A percentile compares a stretch with the other conserved stretches of the same genome.
These are phyloP conservation scores for Tokudaia tokunoshimensis DNA, from an alignment of 2,797 vertebrate genomes.

Conservation along the genomic window DNA sequence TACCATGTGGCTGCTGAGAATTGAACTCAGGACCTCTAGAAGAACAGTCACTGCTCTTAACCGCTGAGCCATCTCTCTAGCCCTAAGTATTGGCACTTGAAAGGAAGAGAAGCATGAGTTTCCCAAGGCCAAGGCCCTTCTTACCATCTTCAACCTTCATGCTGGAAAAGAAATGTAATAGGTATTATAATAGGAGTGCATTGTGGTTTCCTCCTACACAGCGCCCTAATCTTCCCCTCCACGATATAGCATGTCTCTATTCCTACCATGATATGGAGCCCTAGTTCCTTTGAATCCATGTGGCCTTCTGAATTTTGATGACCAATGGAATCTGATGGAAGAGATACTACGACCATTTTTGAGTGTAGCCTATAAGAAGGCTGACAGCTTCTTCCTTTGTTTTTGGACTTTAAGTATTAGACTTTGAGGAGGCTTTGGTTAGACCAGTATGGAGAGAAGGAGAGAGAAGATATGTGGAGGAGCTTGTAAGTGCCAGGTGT, in stretches of 20 bases:
- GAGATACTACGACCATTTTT: background rate
- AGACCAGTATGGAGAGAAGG: background rate
- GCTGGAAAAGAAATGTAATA: background rate
- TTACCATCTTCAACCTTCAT: background rate
- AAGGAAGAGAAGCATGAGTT: background rate
- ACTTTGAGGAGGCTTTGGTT: background rate
- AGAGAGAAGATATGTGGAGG: background rate
- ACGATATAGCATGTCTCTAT: background rate
- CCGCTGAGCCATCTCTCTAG: too few species aligned
- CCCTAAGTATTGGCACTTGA: background rate
- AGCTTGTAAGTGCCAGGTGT: background rate
- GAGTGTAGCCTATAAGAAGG: background rate
- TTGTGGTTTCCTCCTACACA: background rate
- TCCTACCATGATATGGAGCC: background rate
- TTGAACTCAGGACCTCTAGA: too few species aligned
- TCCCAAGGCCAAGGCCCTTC: background rate
- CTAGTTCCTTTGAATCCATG: background rate
- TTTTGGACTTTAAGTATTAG: constrained; percentile 15
- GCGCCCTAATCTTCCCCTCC: background rate
- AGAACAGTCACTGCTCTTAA: too few species aligned
- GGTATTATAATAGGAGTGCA: background rate
- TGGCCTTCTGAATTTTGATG: background rate
- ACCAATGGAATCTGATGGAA: background rate
- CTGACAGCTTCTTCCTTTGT: background rate
- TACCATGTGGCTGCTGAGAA: too few species aligned